Evolutionary conservation across 2,797 vertebrate species (phyloP), one percentile per base, ranked within the genome.

Genomic region (Enteromius anoplus): DNA sequence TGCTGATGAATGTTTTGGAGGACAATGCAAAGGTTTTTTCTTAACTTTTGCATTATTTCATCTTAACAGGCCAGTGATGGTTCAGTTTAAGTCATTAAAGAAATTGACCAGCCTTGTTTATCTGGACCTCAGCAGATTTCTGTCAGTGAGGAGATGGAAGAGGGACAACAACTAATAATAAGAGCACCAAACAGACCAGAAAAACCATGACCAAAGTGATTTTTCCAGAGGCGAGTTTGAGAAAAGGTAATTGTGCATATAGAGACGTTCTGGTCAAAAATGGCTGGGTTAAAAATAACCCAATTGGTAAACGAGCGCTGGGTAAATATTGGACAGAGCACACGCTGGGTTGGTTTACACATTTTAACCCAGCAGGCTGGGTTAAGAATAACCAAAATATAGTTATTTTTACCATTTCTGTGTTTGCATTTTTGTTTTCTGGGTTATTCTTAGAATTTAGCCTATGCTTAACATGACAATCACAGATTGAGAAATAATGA

Each of bases 211-310:
- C 21, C 73, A 32, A 86, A 91, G 84, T 84, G 88, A 85, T 91
- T 90, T 34, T 87, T 88, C 88, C 90, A 89, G 86, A 85, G 80
- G 80, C 58, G 76, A 75, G 76, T 85, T 83, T 72, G 78, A 79
- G 64, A 79, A 32, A 55, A 83, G 83, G 83, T 73, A 78, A 86
- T 81, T 81, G 85, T 84, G 82, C 83, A 37, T 89, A 77, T 47
- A 75, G 78, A 6, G 68, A 42, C 5, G 15, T 21, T 23, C 75
- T 62, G 55, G 8, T 77, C 37, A 64, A 42, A 42, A 40, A 34
- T 32, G 32, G 2, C 32, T 32, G 32, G 32, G 4, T 34, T 34
- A 34, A 34, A 34, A 34, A 34, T 34, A 34, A 34, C 32, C 32
- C 32, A 34, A 34, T 34, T 32, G 32, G 32, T 32, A 32, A 32